Percentiles rank a stretch among this genome's conserved stretches.
Conservation (phyloP, 1,140 invertebrate genomes). For the Drosophila auraria region DNA sequence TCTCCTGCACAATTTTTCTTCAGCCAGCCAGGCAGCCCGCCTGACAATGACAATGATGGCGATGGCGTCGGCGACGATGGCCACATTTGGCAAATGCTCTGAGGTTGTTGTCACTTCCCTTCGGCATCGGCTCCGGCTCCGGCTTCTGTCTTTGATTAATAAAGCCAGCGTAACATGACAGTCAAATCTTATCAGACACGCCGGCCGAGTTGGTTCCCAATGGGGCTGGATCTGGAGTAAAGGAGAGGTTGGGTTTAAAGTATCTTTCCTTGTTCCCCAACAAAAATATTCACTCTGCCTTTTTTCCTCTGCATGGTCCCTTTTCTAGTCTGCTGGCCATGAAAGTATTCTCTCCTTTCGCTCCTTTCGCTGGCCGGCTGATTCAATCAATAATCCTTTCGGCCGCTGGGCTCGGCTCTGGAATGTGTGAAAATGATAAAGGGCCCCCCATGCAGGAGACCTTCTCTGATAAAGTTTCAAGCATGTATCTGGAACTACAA, state of each 20-base stretch:
- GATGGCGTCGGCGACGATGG: slow-evolving; percentile 24
- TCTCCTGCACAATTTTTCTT: slow-evolving; percentile 12
- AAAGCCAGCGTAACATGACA: slow-evolving; percentile 53
- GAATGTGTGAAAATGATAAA: slow-evolving; percentile 74
- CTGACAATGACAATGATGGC: slow-evolving; percentile 38
- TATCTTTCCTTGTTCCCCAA: slow-evolving; percentile 50
- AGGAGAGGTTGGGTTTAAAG: slow-evolving; percentile 33
- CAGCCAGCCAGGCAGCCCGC: not conserved
- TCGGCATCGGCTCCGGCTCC: not conserved
- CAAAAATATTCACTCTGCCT: slow-evolving; percentile 10
- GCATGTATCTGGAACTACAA: slow-evolving; percentile 13
- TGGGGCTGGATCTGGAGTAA: not conserved
- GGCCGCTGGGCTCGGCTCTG: slow-evolving; percentile 17
- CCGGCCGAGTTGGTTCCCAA: slow-evolving; percentile 9
- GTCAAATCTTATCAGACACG: slow-evolving; percentile 50
- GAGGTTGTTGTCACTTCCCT: slow-evolving; percentile 18
- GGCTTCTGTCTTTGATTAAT: slow-evolving; percentile 44
- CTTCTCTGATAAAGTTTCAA: slow-evolving; percentile 18
- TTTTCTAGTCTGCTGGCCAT: slow-evolving; percentile 74
- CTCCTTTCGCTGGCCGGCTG: slow-evolving; percentile 19
- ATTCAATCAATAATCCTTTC: slow-evolving; percentile 72
- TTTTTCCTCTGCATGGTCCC: slow-evolving; percentile 23
- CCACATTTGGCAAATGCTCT: slow-evolving; percentile 47
- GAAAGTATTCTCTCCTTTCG: slow-evolving; percentile 60
- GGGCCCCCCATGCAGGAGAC: slow-evolving; percentile 24